phyloP scores from a whole-genome alignment of 2,888 invertebrate genomes.

The Clanis bilineata region DNA sequence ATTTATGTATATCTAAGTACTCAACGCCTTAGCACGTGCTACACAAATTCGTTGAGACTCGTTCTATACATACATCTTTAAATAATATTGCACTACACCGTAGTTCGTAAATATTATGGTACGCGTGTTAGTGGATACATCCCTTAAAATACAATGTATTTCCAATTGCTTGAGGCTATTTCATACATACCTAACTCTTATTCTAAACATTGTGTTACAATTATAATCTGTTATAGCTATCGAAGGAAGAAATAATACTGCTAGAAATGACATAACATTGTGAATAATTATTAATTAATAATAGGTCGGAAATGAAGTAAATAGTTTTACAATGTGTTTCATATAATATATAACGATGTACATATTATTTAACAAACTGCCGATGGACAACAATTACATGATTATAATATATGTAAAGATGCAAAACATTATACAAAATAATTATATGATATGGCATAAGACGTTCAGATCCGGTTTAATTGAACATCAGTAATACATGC shows the following conservation, averaged over 20 bases:
- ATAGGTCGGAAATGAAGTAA: conserved; percentile 17
- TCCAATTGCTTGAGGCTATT: background rate
- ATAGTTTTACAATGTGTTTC: background rate
- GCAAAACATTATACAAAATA: background rate
- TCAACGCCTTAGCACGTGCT: too few relatives aligned
- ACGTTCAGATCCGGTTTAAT: background rate
- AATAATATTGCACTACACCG: background rate
- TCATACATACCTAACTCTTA: conserved; percentile 11
- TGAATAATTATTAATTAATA: too few relatives aligned
- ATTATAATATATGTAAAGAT: background rate
- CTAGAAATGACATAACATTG: conserved; percentile 35
- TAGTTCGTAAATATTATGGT: background rate
- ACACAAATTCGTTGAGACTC: too few relatives aligned
- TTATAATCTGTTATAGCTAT: conserved; percentile 19
- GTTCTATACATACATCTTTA: background rate
- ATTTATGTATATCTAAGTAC: too few relatives aligned
- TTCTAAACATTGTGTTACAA: conserved; percentile 5
- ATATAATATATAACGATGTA: background rate
- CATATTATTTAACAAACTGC: background rate
- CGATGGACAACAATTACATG: background rate
- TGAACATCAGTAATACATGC: background rate
- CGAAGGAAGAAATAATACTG: conserved; percentile 58
- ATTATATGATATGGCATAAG: background rate
- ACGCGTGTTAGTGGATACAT: background rate
- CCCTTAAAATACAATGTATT: conserved; percentile 4